Evolutionary conservation across 2,797 vertebrate species (phyloP).

Genomic region (Schizothorax lantsangensis): DNA sequence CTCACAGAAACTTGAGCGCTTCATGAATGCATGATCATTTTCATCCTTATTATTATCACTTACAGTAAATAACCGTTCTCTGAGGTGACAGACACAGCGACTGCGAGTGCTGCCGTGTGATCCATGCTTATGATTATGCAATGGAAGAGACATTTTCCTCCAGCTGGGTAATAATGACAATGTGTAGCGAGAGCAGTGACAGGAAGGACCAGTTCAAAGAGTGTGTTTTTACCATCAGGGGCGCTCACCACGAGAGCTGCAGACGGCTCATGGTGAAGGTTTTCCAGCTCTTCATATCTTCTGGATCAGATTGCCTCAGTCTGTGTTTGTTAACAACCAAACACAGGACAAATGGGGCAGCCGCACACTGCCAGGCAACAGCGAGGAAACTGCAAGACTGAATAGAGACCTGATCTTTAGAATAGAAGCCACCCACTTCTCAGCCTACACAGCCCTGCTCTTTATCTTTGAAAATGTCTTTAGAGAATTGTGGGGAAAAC

Average conservation of each 20-base stretch:
- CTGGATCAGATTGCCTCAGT: not conserved
- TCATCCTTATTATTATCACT: conserved; percentile 16
- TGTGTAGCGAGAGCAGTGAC: conserved; percentile 2
- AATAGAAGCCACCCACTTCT: conserved; percentile 53
- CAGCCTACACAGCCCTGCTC: conserved; percentile 38
- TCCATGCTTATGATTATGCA: not conserved
- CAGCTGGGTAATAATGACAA: conserved; percentile 11
- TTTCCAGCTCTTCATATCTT: conserved; percentile 15
- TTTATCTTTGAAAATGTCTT: conserved; percentile 43
- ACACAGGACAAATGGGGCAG: conserved; percentile 2
- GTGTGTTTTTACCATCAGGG: conserved; percentile 37
- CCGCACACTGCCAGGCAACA: not conserved
- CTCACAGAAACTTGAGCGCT: not conserved
- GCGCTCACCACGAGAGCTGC: conserved; percentile 1
- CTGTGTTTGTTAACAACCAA: conserved; percentile 14
- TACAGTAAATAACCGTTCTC: conserved; percentile 43
- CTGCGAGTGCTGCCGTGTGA: conserved; percentile 8
- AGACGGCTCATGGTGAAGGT: not conserved
- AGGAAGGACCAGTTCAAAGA: conserved; percentile 33
- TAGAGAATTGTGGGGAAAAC: conserved; percentile 15
- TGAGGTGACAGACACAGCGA: conserved; percentile 7
- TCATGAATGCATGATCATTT: not conserved
- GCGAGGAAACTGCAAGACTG: not conserved
- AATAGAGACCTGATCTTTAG: conserved; percentile 40
- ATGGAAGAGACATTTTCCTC: not conserved